These are phyloP conservation scores for Aspidoscelis tigris DNA, from an alignment of 2,113 vertebrate species.

Conservation along the genomic window DNA sequence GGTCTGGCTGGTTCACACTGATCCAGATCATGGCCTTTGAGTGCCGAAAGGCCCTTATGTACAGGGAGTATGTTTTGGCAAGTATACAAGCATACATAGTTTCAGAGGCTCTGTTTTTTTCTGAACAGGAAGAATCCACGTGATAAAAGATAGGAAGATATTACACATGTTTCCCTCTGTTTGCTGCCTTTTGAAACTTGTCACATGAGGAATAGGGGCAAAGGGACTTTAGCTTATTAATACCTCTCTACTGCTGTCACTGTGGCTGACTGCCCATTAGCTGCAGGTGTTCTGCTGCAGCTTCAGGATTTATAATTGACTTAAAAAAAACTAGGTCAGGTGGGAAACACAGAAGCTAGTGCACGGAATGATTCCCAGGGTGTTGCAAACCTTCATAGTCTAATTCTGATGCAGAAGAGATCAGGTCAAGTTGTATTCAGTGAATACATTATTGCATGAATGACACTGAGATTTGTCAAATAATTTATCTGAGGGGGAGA, in stretches of 20 bases:
- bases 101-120: too few species aligned
- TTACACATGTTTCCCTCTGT: not conserved
- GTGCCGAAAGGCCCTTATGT: not conserved
- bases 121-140: too few species aligned
- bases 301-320: conserved; percentile 27
- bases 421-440: conserved; percentile 8
- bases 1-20: too few species aligned
- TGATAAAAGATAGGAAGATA: not conserved
- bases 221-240: not conserved
- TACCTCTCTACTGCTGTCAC: not conserved
- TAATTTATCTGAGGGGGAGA: conserved; percentile 14
- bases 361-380: conserved; percentile 20
- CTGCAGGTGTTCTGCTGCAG: not conserved
- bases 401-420: conserved; percentile 27
- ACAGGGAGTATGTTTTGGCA: not conserved
- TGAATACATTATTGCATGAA: conserved; percentile 13
- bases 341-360: conserved; percentile 11
- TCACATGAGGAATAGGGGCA: too few species aligned
- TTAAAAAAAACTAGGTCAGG: conserved; percentile 1
- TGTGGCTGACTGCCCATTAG: not conserved
- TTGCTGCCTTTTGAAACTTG: not conserved
- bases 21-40: too few species aligned
- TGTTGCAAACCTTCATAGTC: not conserved
- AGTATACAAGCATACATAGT: not conserved
- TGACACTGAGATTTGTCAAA: not conserved